These are phyloP conservation scores for Eupithecia inturbata DNA, from an alignment of 2,888 invertebrate species.

Conservation along the genomic window DNA sequence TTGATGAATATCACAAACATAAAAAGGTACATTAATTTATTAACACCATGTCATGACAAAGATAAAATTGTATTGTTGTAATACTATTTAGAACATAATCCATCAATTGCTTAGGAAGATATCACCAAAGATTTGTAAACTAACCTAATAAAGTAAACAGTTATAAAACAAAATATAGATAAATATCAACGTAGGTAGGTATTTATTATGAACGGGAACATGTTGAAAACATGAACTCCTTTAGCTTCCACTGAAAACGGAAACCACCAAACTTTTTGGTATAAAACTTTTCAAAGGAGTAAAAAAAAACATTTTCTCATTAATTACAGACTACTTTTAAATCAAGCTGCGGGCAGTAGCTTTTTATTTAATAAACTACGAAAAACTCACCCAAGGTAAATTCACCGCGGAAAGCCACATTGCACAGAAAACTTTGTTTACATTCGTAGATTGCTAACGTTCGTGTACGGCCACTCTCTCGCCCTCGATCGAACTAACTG, in stretches of 20 bases:
- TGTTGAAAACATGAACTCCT: not conserved
- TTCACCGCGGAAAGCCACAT: constrained; percentile 7
- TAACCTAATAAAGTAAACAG: not conserved
- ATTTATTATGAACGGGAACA: not conserved
- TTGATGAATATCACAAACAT: too few relatives aligned
- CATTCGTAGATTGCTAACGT: not conserved
- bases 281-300: not conserved
- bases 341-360: not conserved
- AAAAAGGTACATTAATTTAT: too few relatives aligned
- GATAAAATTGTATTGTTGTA: too few relatives aligned
- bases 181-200: not conserved
- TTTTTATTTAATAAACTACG: not conserved
- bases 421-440: constrained; percentile 15
- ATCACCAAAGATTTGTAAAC: not conserved
- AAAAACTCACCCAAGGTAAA: constrained; percentile 16
- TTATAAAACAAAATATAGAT: not conserved
- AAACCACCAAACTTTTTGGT: not conserved
- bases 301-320: not conserved
- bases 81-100: not conserved
- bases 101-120: not conserved
- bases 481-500: constrained; percentile 18
- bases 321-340: not conserved
- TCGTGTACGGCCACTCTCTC: constrained; percentile 22
- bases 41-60: too few relatives aligned
- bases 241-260: not conserved